A percentile compares a stretch with the other conserved stretches of the same genome.
Evolutionary conservation across 2,113 vertebrate genomes (phyloP).

Genomic region (Podarcis raffonei): DNA sequence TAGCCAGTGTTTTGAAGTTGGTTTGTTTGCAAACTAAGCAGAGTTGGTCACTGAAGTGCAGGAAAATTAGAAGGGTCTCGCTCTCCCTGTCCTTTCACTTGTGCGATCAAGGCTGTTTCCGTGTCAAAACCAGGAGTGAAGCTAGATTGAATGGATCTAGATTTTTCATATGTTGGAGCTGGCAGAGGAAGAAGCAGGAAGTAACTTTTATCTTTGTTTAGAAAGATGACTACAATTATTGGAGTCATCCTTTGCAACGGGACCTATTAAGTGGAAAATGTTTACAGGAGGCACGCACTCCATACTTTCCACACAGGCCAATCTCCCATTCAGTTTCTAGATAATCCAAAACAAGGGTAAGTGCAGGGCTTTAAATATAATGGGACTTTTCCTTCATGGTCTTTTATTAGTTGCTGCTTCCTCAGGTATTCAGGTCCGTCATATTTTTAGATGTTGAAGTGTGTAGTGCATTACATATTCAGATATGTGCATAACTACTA

Average conservation of each 20-base stretch:
- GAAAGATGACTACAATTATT: too few species aligned
- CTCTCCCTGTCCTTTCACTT: not conserved
- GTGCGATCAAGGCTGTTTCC: not conserved
- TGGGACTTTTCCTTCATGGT: not conserved
- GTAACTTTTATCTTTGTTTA: not conserved
- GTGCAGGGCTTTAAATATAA: not conserved
- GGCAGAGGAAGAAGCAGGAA: not conserved
- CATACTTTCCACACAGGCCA: not conserved
- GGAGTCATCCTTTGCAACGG: not conserved
- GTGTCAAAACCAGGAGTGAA: not conserved
- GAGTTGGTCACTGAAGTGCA: not conserved
- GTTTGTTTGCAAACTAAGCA: too few species aligned
- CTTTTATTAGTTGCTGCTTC: not conserved
- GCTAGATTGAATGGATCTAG: not conserved
- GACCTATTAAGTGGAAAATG: not conserved
- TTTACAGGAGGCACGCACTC: not conserved
- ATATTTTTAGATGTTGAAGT: not conserved
- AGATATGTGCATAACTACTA: not conserved
- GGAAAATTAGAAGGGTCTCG: not conserved
- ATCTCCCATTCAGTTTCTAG: not conserved
- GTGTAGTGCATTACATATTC: not conserved
- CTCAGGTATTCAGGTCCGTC: not conserved
- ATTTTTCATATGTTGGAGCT: slow-evolving; percentile 11
- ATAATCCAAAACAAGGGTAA: not conserved
- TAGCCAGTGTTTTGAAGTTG: not conserved